phyloP scores from a whole-genome alignment of 2,888 invertebrate species.

The Proisotoma minuta region DNA sequence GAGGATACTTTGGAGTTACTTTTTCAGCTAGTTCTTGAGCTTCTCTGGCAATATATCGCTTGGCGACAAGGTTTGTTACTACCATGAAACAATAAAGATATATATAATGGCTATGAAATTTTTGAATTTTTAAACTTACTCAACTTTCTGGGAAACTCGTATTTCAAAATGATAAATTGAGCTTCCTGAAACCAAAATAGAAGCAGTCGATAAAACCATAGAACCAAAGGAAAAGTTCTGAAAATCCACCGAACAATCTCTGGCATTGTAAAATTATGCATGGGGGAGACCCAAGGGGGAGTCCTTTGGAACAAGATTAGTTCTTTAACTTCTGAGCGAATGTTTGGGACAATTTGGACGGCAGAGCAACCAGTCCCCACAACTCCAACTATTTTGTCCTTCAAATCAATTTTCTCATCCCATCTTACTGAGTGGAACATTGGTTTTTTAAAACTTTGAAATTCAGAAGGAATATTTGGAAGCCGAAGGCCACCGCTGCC shows the following conservation, averaged over 20 bases:
- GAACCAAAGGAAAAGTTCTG: constrained; percentile 6
- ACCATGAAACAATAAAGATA: too few relatives aligned
- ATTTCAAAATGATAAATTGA: neutral
- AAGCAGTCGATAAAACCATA: neutral
- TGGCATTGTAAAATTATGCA: too few relatives aligned
- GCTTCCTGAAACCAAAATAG: neutral
- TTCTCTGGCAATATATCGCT: neutral
- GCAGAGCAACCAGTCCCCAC: constrained; percentile 16
- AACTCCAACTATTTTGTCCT: constrained; percentile 7
- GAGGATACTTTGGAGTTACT: constrained; percentile 15
- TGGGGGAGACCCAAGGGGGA: too few relatives aligned
- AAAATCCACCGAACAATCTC: too few relatives aligned
- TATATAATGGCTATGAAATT: too few relatives aligned
- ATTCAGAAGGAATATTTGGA: constrained; percentile 35
- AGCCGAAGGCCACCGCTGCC: constrained; percentile 27
- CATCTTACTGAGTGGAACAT: constrained; percentile 34
- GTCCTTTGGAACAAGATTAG: constrained; percentile 31
- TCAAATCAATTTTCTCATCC: constrained; percentile 14
- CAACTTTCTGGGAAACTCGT: too few relatives aligned
- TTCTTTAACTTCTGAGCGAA: constrained; percentile 21
- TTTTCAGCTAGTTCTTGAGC: neutral
- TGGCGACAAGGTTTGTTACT: neutral
- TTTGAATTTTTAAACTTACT: too few relatives aligned
- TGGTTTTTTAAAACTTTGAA: constrained; percentile 25
- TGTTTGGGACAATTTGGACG: constrained; percentile 21